A percentile compares a stretch with the other conserved stretches of the same genome.
Conservation (phyloP, 2,888 invertebrate genomes). For the Pseudolycoriella hygida region DNA sequence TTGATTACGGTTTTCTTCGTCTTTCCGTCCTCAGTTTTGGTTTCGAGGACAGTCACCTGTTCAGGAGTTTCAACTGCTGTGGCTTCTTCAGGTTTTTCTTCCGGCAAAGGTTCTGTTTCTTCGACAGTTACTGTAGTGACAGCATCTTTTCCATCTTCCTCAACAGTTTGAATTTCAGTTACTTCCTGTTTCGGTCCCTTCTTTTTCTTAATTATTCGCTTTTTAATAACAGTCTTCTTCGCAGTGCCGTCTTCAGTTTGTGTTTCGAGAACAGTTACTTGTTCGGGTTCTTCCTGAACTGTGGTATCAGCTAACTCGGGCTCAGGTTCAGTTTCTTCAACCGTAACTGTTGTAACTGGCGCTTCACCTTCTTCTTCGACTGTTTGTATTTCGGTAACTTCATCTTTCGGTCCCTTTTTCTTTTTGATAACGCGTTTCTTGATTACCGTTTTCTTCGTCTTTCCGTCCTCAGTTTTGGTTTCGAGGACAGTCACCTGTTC, state of each 20-base stretch:
- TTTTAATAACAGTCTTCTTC: conserved; percentile 18
- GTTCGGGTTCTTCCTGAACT: conserved; percentile 10
- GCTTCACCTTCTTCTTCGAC: conserved; percentile 20
- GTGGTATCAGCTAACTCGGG: conserved; percentile 11
- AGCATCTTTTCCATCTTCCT: conserved; percentile 23
- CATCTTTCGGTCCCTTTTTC: conserved; percentile 16
- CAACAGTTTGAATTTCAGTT: conserved; percentile 25
- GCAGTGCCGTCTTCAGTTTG: conserved; percentile 17
- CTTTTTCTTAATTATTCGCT: conserved; percentile 20
- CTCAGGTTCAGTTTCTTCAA: conserved; percentile 15
- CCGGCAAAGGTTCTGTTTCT: conserved; percentile 15
- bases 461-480: conserved; percentile 20
- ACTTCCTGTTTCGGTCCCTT: conserved; percentile 23
- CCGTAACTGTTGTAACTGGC: conserved; percentile 20
- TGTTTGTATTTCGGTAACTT: conserved; percentile 22
- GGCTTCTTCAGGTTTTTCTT: conserved; percentile 17
- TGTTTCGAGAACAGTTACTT: conserved; percentile 20
- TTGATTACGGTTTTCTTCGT: conserved; percentile 18
- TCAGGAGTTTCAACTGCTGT: conserved; percentile 18
- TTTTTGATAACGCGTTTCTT: conserved; percentile 22
- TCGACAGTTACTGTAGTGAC: conserved; percentile 15
- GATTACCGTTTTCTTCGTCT: conserved; percentile 19
- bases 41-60: conserved; percentile 23
- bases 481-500: conserved; percentile 24
- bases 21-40: conserved; percentile 13